Evolutionary conservation across 1,140 invertebrate genomes (phyloP).

Genomic region (Brachionus rotundiformis): DNA sequence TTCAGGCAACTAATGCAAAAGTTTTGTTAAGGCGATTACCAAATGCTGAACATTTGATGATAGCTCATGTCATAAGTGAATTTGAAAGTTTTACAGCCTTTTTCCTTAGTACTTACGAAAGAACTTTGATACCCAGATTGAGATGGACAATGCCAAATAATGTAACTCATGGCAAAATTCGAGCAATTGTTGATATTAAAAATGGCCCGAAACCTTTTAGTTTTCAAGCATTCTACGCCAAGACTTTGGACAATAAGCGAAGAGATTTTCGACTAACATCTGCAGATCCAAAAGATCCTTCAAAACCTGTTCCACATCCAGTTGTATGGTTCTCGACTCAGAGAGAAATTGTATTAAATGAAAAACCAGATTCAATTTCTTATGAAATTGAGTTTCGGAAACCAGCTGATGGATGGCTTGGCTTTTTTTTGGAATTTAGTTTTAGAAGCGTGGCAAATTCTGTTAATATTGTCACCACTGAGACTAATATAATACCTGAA

Average conservation of each 20-base stretch:
- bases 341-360: not conserved
- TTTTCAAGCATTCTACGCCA: not conserved
- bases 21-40: slow-evolving; percentile 53
- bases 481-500: slow-evolving; percentile 58
- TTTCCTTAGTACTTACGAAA: slow-evolving; percentile 54
- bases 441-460: slow-evolving; percentile 55
- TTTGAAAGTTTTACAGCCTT: slow-evolving; percentile 56
- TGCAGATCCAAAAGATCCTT: slow-evolving; percentile 31
- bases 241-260: slow-evolving; percentile 25
- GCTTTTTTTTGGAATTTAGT: slow-evolving; percentile 56
- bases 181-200: slow-evolving; percentile 17
- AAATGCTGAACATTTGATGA: slow-evolving; percentile 57
- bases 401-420: slow-evolving; percentile 56
- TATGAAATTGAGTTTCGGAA: slow-evolving; percentile 52
- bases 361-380: not conserved
- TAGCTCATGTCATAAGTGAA: slow-evolving; percentile 56
- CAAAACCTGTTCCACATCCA: not conserved
- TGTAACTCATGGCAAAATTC: slow-evolving; percentile 21
- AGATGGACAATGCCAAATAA: slow-evolving; percentile 41
- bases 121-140: not conserved
- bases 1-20: slow-evolving; percentile 54
- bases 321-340: slow-evolving; percentile 21
- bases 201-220: not conserved
- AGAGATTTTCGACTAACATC: slow-evolving; percentile 28
- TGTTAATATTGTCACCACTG: slow-evolving; percentile 57